These are phyloP conservation scores for Clarias magur DNA, from an alignment of 2,113 vertebrate species.

Conservation along the genomic window DNA sequence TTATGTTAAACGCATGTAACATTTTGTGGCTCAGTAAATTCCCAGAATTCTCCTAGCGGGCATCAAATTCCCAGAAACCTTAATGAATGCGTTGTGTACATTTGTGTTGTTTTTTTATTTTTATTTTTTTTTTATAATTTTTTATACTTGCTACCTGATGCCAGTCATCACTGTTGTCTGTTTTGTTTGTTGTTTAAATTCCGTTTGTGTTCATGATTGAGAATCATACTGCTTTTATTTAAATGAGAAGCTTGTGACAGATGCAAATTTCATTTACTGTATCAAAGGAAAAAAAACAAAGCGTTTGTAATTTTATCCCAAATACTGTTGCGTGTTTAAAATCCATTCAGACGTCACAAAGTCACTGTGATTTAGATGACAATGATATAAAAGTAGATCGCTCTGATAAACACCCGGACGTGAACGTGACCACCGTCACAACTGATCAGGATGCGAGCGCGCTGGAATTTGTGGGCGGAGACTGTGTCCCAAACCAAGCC, in stretches of 20 bases:
- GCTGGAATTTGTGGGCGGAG: neutral
- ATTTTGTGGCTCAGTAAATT: neutral
- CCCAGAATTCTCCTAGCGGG: neutral
- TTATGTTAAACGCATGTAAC: neutral
- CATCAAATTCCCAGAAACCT: neutral
- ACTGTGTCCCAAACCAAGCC: neutral
- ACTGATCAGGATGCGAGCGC: no score
- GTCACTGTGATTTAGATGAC: neutral
- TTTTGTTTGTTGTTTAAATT: neutral
- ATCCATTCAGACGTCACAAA: neutral
- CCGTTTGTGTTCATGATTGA: neutral
- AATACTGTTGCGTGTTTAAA: neutral
- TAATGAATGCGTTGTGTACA: neutral
- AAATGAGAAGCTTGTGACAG: neutral
- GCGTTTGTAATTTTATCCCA: no score
- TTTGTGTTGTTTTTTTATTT: neutral
- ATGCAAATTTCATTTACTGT: neutral
- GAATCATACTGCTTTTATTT: neutral
- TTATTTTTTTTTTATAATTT: no score
- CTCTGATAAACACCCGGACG: neutral
- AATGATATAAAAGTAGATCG: neutral
- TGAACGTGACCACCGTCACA: neutral
- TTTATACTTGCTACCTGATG: neutral
- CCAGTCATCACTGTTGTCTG: neutral
- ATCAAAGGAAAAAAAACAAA: no score